Percentiles rank a stretch among this genome's conserved stretches.
Conservation (phyloP, 2,888 invertebrate species). For the Coelopa pilipes region DNA sequence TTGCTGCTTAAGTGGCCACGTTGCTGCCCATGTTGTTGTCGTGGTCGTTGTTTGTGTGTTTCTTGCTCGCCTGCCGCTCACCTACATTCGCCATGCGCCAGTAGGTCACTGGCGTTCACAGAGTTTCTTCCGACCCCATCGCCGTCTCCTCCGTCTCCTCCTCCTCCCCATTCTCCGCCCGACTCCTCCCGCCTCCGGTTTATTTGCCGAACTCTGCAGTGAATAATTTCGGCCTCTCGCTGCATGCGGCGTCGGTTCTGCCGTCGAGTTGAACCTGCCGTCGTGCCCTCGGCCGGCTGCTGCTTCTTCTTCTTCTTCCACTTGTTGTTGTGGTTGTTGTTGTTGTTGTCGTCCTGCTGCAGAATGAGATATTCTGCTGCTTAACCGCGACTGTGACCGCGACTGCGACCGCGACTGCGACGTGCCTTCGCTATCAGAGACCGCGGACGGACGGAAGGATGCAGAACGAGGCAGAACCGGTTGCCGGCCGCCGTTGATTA, state of each 20-base stretch:
- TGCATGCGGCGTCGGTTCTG: not conserved
- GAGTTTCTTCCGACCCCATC: constrained; percentile 29
- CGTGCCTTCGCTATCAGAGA: no score
- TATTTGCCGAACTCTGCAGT: constrained; percentile 14
- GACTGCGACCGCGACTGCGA: not conserved
- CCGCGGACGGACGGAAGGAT: constrained; percentile 43
- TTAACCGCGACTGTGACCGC: constrained; percentile 25
- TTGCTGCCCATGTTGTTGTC: not conserved
- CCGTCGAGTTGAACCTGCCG: not conserved
- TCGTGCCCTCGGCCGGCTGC: constrained; percentile 9
- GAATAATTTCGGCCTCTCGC: constrained; percentile 26
- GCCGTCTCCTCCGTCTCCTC: no score
- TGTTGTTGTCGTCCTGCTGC: constrained; percentile 43
- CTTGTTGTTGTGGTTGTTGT: no score
- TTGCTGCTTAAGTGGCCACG: not conserved
- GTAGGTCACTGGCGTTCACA: constrained; percentile 50
- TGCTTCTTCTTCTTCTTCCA: not conserved
- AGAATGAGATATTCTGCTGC: constrained; percentile 43
- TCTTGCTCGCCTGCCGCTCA: not conserved
- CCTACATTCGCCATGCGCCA: constrained; percentile 34
- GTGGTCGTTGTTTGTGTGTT: not conserved
- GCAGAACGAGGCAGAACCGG: constrained; percentile 4
- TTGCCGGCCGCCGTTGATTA: not conserved
- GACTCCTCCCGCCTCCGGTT: not conserved
- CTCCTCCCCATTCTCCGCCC: not conserved